These are phyloP conservation scores for Oryzias melastigma DNA, from an alignment of 2,113 vertebrate species.

Conservation along the genomic window DNA sequence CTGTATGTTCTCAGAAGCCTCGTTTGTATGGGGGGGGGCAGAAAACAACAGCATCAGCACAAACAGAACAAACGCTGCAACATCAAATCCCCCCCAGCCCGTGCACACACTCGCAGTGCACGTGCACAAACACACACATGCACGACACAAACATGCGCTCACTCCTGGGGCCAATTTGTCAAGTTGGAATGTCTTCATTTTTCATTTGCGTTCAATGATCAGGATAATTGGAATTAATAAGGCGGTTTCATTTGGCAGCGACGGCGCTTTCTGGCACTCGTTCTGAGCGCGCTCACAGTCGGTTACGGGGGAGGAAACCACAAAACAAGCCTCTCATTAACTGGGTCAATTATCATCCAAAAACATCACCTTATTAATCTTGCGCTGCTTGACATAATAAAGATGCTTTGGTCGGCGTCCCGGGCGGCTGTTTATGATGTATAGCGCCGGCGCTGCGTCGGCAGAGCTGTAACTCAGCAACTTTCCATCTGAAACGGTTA, in stretches of 20 bases:
- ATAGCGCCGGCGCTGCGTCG: slow-evolving; percentile 2
- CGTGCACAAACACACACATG: slow-evolving; percentile 15
- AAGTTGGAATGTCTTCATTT: slow-evolving; percentile 86
- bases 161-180: slow-evolving; percentile 84
- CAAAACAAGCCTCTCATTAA: slow-evolving; percentile 72
- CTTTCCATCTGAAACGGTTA: background rate
- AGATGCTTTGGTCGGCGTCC: slow-evolving; percentile 40
- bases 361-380: slow-evolving; percentile 65
- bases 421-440: slow-evolving; percentile 24
- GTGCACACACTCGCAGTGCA: slow-evolving; percentile 10
- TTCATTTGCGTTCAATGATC: slow-evolving; percentile 84
- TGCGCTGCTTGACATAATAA: slow-evolving; percentile 32
- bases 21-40: too few species aligned
- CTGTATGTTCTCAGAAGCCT: too few species aligned
- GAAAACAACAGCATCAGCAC: too few species aligned
- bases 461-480: background rate
- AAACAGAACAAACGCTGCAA: too few species aligned
- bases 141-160: slow-evolving; percentile 48
- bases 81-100: background rate
- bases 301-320: slow-evolving; percentile 72
- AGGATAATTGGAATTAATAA: slow-evolving; percentile 90
- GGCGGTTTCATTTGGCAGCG: slow-evolving; percentile 78
- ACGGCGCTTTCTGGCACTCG: slow-evolving; percentile 76
- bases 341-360: slow-evolving; percentile 66
- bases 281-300: slow-evolving; percentile 63